phyloP scores from a whole-genome alignment of 2,797 vertebrate genomes.

The Sebastes wilsoni region DNA sequence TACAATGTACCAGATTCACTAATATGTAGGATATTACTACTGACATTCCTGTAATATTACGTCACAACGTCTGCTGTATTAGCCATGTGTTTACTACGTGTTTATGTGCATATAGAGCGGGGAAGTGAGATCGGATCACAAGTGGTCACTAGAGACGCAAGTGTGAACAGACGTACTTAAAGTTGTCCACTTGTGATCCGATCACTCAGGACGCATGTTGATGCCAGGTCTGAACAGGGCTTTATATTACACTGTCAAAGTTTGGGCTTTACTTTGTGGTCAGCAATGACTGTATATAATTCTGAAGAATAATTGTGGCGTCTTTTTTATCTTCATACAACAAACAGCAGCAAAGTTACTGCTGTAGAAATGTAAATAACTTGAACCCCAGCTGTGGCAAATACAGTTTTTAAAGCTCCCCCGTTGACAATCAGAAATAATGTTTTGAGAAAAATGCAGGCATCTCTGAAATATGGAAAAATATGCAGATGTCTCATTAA shows the following conservation, averaged over 20 bases:
- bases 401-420: neutral
- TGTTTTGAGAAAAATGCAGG: neutral
- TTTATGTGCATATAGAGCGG: too few relatives aligned
- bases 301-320: neutral
- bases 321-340: neutral
- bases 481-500: neutral
- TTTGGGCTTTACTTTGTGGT: neutral
- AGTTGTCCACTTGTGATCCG: too few relatives aligned
- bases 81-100: too few relatives aligned
- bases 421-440: neutral
- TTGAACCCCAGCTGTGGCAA: neutral
- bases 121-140: rapidly evolving
- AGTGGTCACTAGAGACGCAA: rapidly evolving
- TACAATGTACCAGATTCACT: too few relatives aligned
- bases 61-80: too few relatives aligned
- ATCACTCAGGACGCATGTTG: too few relatives aligned
- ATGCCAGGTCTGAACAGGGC: too few relatives aligned
- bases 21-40: too few relatives aligned
- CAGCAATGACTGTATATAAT: neutral
- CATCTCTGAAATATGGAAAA: neutral
- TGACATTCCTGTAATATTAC: too few relatives aligned
- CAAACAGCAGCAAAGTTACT: neutral
- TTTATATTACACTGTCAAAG: neutral
- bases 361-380: neutral
- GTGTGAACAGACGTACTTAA: too few relatives aligned